These are phyloP conservation scores for Heliopora coerulea DNA, from an alignment of 92 coral and sea anemone species.

Conservation along the genomic window DNA sequence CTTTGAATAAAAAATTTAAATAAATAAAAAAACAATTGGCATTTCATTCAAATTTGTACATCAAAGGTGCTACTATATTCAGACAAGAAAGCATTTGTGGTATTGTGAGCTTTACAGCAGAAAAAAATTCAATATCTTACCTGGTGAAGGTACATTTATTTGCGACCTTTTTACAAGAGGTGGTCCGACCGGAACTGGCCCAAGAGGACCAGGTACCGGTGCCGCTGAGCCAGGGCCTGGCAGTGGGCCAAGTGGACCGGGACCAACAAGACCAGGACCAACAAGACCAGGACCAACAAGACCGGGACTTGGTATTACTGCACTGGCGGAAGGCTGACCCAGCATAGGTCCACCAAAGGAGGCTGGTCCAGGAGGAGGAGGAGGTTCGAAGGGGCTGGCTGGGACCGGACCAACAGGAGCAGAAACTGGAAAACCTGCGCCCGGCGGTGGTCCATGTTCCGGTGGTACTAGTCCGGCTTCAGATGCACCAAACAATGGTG, in stretches of 20 bases:
- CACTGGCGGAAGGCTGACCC: neutral
- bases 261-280: neutral
- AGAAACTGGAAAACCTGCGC: neutral
- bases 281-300: conserved; percentile 8
- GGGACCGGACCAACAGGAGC: neutral
- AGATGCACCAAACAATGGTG: too few relatives aligned
- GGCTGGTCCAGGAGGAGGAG: conserved; percentile 1
- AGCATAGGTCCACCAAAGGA: too few relatives aligned
- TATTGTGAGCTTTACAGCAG: too few relatives aligned
- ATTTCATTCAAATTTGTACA: too few relatives aligned
- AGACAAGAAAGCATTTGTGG: too few relatives aligned
- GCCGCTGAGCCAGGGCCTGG: conserved; percentile 9
- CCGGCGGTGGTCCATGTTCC: conserved; percentile 1
- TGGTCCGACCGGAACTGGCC: neutral
- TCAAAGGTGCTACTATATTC: too few relatives aligned
- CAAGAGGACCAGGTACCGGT: neutral
- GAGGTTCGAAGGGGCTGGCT: neutral
- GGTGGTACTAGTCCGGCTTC: conserved; percentile 8
- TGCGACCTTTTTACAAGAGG: conserved; percentile 29
- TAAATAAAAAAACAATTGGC: too few relatives aligned
- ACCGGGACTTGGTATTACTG: neutral
- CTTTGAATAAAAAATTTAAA: too few relatives aligned
- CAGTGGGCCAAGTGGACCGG: conserved; percentile 1
- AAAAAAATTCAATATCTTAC: conserved; percentile 8
- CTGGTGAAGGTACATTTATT: conserved; percentile 7